Base-by-base conservation (phyloP, 2,797 vertebrate species). In the Mus caroli region DNA sequence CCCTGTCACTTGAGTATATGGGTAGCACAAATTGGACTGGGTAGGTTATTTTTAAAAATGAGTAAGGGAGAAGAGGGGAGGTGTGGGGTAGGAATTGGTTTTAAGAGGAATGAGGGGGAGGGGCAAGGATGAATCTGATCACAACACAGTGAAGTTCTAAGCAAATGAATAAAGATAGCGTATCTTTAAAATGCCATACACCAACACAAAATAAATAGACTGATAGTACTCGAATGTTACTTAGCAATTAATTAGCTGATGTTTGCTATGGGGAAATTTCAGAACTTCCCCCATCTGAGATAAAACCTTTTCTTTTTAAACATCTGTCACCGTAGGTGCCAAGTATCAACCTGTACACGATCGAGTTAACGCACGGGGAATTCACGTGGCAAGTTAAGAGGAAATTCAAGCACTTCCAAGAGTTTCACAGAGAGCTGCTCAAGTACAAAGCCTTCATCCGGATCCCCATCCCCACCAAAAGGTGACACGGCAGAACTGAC, bases 371-470 rank as follows among this genome's bases (percentile, higher is more conserved):
- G 79, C 99, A 99, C 15, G 99, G 99, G 1, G 99, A 99, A 97
- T 99, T 99, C 90, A 99, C 98, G 0, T 99, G 99, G 99, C 97
- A 99, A n/a, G 99, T 99, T 95, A 99, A 99, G 98, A 99, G 98
- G 98, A 99, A 99, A 97, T 99, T 99, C 98, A 99, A 99, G 92
- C 99, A 99, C 98, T 99, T 99, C 96, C 98, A 99, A 97, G 99
- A 99, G 6, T 99, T 99, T 26, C 99, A 99, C 98, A 98, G 99
- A 97, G 99, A 99, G 95, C 98, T 99, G 90, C 98, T 99, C 94
- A 99, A 99, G 28, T 99, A 99, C 97, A 99, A 99, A 98, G 98
- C 99, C 94, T 99, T 99, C 15, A 98, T 99, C 96, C 99, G 99
- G 97, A 99, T 99, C 89, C 99, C 99, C 0, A 99, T 99, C 98